Percentiles rank a stretch among this genome's conserved stretches.
Conservation (phyloP, 2,797 vertebrate genomes). For the Podarcis siculus region DNA sequence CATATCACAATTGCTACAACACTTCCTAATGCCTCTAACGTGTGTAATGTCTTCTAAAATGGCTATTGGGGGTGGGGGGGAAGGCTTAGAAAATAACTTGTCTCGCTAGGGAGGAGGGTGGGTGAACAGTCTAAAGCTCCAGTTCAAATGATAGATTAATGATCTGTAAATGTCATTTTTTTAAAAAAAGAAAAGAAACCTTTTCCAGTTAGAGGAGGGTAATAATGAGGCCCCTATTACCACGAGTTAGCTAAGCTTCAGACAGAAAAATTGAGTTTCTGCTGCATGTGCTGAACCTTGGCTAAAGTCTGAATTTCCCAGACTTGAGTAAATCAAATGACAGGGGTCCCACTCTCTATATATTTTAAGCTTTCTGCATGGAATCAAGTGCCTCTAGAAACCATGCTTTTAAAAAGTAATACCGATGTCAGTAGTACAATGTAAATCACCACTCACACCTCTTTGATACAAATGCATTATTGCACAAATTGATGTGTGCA, state of each 20-base stretch:
- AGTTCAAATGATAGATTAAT: conserved; percentile 68
- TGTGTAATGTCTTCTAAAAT: conserved; percentile 49
- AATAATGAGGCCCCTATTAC: conserved; percentile 66
- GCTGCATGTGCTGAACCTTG: conserved; percentile 47
- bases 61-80: conserved; percentile 10
- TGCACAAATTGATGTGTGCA: background rate
- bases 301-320: conserved; percentile 56
- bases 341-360: conserved; percentile 10
- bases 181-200: conserved; percentile 49
- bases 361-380: background rate
- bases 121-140: conserved; percentile 54
- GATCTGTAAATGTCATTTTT: conserved; percentile 64
- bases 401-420: background rate
- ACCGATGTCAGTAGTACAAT: background rate
- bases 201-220: conserved; percentile 46
- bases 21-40: conserved; percentile 46
- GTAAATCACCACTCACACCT: conserved; percentile 16
- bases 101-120: conserved; percentile 61
- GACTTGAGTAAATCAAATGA: conserved; percentile 65
- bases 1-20: conserved; percentile 46
- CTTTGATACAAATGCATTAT: background rate
- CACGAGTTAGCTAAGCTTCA: conserved; percentile 49
- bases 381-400: conserved; percentile 24
- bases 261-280: conserved; percentile 61
- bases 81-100: conserved; percentile 63